Base-by-base conservation (phyloP, 2,888 invertebrate species). In the Limnephilus auricula region DNA sequence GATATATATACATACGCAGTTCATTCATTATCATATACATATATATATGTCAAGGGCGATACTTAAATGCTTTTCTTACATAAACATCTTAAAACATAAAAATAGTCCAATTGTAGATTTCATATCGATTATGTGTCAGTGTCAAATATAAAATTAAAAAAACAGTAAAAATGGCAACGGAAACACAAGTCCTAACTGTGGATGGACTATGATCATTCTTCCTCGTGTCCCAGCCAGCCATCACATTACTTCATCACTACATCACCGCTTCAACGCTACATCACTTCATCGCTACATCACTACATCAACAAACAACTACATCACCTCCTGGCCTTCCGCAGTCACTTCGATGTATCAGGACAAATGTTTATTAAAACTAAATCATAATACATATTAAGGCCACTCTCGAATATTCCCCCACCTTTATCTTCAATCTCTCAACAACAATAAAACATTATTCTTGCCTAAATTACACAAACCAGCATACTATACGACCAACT, bases 111-210 rank as follows among this genome's bases (percentile, higher is more conserved):
- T 6, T 18, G 50, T 65, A 65, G 50, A 65, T 65, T 65, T 65
- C 50, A 65, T 65, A 65, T 65, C 50, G 50, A 18, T 65, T 65
- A 30, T n/a, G 30, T 79, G 32, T 85, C 85, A 85, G 12, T 85
- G 85, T 85, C 30, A 85, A 85, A 85, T 85, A 84, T 84, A 40
- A 85, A 85, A 15, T 80, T 30, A 50, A 65, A 82, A 32, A 82
- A 82, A 82, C 80, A 80, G 45, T 85, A 85, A 40, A 85, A 85
- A 85, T 85, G 85, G 85, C 85, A 85, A 85, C 85, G 15, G 85
- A 85, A 85, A 45, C 30, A 45, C 50, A 65, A 65, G 50, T 65
- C 50, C 50, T 65, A 65, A 65, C 50, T 25, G 5, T 65, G 50
- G 50, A 65, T 65, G 50, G 50, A 65, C 50, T 65, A 18, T 25